phyloP scores from a whole-genome alignment of 2,888 invertebrate species.

The Phorcus lineatus region DNA sequence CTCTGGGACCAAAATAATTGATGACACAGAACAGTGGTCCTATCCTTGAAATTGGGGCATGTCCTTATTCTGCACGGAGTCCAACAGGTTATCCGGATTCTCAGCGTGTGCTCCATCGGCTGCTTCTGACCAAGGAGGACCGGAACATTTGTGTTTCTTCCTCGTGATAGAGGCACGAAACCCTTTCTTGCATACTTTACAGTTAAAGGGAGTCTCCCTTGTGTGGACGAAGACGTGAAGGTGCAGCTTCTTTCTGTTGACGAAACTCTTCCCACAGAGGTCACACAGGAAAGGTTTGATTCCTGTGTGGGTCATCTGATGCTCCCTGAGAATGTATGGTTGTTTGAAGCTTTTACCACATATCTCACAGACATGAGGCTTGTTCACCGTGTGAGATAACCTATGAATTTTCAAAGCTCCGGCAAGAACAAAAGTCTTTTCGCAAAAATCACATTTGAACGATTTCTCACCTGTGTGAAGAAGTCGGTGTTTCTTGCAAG shows the following conservation, averaged over 20 bases:
- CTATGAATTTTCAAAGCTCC: not conserved
- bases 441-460: not conserved
- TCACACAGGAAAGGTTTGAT: not conserved
- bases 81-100: no score
- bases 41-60: no score
- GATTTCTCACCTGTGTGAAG: not conserved
- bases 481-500: not conserved
- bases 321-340: not conserved
- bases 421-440: not conserved
- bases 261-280: not conserved
- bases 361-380: not conserved
- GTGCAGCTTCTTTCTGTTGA: not conserved
- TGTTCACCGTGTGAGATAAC: not conserved
- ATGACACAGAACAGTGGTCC: no score
- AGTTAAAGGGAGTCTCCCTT: not conserved
- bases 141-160: not conserved
- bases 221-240: not conserved
- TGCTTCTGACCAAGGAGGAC: not conserved
- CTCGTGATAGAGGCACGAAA: not conserved
- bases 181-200: not conserved
- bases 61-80: no score
- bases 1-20: no score
- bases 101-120: not conserved
- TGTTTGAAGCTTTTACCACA: constrained; percentile 1
- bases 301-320: not conserved